Conservation (phyloP, 2,797 vertebrate genomes). For the Lophura swinhoii region DNA sequence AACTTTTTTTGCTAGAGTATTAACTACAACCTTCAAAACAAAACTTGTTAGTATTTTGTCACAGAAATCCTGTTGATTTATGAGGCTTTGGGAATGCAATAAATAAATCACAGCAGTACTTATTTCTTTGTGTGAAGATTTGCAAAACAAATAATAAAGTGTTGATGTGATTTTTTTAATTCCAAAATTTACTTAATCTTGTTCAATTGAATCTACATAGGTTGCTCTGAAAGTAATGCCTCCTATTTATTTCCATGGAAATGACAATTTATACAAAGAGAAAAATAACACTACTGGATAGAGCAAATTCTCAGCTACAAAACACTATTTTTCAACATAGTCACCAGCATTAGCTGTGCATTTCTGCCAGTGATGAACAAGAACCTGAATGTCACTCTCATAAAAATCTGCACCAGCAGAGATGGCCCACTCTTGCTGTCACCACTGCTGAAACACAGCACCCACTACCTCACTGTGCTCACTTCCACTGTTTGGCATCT, state of each 20-base stretch:
- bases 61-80: constrained; percentile 63
- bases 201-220: not conserved
- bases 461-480: not conserved
- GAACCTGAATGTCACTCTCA: not conserved
- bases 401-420: not conserved
- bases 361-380: not conserved
- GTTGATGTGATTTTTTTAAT: constrained; percentile 52
- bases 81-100: constrained; percentile 70
- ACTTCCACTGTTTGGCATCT: not conserved
- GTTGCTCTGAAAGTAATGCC: not conserved
- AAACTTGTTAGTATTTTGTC: constrained; percentile 68
- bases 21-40: constrained; percentile 66
- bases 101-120: constrained; percentile 74
- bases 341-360: not conserved
- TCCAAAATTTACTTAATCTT: constrained; percentile 34
- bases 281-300: not conserved
- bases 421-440: not conserved
- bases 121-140: constrained; percentile 71
- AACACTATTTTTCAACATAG: not conserved
- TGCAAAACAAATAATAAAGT: constrained; percentile 64
- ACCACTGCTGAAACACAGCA: not conserved
- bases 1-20: constrained; percentile 46
- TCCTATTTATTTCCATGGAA: not conserved
- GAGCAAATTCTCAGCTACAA: not conserved
- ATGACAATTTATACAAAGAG: not conserved